Evolutionary conservation across 2,888 invertebrate species (phyloP).

Genomic region (Napeogenes inachia): DNA sequence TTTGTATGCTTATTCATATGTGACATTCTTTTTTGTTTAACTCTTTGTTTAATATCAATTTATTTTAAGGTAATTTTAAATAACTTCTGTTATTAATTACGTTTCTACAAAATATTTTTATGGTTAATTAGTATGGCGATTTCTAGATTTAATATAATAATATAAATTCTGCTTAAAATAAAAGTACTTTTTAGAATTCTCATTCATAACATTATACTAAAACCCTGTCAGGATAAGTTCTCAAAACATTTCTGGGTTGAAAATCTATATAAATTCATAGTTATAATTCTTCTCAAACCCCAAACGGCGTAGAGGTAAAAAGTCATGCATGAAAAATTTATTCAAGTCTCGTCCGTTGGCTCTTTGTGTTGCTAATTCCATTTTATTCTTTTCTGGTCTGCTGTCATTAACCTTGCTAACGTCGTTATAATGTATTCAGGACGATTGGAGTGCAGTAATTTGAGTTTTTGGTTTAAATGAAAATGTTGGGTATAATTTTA

Average conservation of each 20-base stretch:
- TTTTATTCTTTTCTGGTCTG: constrained; percentile 54
- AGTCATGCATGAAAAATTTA: constrained; percentile 56
- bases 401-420: constrained; percentile 44
- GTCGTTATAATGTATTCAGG: constrained; percentile 41
- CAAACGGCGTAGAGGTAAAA: constrained; percentile 38
- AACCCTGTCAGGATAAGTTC: constrained; percentile 10
- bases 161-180: background rate
- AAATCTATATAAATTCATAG: constrained; percentile 24
- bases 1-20: background rate
- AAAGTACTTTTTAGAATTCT: background rate
- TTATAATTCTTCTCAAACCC: constrained; percentile 26
- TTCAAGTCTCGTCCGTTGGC: constrained; percentile 47
- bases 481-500: constrained; percentile 15
- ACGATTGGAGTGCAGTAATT: constrained; percentile 32
- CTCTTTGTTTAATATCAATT: background rate
- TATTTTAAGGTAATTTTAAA: no score
- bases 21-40: background rate
- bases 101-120: no score
- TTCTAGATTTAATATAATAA: no score
- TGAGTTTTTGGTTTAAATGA: constrained; percentile 13
- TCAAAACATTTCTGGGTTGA: constrained; percentile 12
- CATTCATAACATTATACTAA: background rate
- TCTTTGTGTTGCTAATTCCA: constrained; percentile 63
- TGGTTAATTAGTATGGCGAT: no score
- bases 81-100: no score